These are phyloP conservation scores for Samia ricini DNA, from an alignment of 1,140 invertebrate genomes.

Conservation along the genomic window DNA sequence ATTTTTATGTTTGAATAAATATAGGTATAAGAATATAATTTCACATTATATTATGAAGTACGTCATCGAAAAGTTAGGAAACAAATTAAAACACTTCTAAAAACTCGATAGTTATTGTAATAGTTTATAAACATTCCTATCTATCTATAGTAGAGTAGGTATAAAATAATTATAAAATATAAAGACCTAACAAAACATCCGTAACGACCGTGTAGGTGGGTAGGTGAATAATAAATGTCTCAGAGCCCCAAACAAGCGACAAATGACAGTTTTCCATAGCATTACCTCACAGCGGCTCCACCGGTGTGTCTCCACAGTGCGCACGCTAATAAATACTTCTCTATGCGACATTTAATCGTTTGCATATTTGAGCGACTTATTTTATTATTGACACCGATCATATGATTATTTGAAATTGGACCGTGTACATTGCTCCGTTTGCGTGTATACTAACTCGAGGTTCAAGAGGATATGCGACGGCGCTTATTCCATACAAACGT, in stretches of 20 bases:
- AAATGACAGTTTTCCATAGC: constrained; percentile 49
- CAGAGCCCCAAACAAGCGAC: not conserved
- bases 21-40: too few relatives aligned
- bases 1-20: too few relatives aligned
- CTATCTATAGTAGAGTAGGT: too few relatives aligned
- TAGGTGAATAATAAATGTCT: not conserved
- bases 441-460: too few relatives aligned
- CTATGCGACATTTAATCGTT: constrained; percentile 54
- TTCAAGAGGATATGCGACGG: too few relatives aligned
- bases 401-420: constrained; percentile 8
- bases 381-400: constrained; percentile 31
- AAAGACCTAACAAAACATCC: not conserved
- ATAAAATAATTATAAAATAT: not conserved
- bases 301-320: constrained; percentile 8
- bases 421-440: constrained; percentile 28
- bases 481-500: too few relatives aligned
- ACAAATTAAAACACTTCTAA: too few relatives aligned
- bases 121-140: too few relatives aligned
- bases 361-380: constrained; percentile 54
- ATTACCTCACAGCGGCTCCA: constrained; percentile 38
- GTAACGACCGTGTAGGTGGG: not conserved
- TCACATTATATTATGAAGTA: too few relatives aligned
- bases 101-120: too few relatives aligned
- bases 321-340: constrained; percentile 16
- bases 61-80: too few relatives aligned